Conservation (phyloP, 1,140 invertebrate genomes). For the Drosophila virilis region DNA sequence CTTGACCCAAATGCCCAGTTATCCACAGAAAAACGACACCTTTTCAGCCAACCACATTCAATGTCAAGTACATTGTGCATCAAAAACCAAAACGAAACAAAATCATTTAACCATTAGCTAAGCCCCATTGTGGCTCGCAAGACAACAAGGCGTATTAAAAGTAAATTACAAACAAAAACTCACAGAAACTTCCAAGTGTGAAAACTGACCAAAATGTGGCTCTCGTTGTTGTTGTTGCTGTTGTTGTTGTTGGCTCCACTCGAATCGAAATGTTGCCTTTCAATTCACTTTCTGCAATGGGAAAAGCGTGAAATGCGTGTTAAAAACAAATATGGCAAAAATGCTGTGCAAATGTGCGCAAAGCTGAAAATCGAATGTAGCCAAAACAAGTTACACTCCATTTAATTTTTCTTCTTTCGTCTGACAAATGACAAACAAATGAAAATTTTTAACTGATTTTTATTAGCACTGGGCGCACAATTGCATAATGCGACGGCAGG, state of each 20-base stretch:
- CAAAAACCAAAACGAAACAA: background rate
- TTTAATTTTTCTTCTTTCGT: too few relatives aligned
- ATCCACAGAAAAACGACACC: background rate
- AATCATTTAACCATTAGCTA: constrained; percentile 12
- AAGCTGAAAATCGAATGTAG: constrained; percentile 32
- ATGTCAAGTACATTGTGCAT: constrained; percentile 28
- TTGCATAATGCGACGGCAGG: constrained; percentile 59
- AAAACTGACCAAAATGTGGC: constrained; percentile 27
- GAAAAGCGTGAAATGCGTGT: constrained; percentile 35
- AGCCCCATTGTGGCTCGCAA: constrained; percentile 2
- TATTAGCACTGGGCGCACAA: constrained; percentile 57
- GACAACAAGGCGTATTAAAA: constrained; percentile 20
- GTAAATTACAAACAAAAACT: constrained; percentile 21
- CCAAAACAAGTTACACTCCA: constrained; percentile 41
- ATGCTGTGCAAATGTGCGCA: constrained; percentile 34
- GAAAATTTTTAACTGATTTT: constrained; percentile 53
- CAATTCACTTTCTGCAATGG: constrained; percentile 47
- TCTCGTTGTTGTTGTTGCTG: background rate
- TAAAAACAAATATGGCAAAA: constrained; percentile 39
- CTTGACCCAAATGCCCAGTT: constrained; percentile 31
- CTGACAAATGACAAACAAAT: constrained; percentile 62
- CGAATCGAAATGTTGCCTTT: constrained; percentile 33
- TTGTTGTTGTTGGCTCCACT: constrained; percentile 18
- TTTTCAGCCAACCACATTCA: constrained; percentile 7
- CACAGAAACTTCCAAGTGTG: constrained; percentile 20